These are phyloP conservation scores for Micronycteris hirsuta DNA, from an alignment of 2,113 vertebrate species.

Conservation along the genomic window DNA sequence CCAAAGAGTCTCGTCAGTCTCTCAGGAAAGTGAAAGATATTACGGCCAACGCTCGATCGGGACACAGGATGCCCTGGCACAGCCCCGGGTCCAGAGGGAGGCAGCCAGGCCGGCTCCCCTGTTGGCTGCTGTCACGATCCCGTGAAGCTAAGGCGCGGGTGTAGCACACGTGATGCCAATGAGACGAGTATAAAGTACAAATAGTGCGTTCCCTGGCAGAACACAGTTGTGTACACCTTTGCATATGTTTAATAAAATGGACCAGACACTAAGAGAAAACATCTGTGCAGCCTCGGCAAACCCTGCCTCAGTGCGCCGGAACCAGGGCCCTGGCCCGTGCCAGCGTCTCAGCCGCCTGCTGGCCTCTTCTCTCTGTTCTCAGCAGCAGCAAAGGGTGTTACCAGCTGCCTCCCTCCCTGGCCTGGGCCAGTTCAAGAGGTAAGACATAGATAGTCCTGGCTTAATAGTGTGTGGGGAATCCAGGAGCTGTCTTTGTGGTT, in stretches of 20 bases:
- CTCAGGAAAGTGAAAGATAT: not conserved
- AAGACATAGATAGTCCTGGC: not conserved
- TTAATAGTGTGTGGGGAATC: not conserved
- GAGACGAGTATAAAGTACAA: not conserved
- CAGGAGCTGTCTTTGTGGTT: not conserved
- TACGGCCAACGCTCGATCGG: too few relatives aligned
- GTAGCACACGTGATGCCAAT: not conserved
- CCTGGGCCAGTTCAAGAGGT: not conserved
- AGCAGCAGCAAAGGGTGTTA: not conserved
- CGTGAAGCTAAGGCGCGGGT: not conserved
- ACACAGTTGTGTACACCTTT: too few relatives aligned
- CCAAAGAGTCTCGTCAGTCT: not conserved
- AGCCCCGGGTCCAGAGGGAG: fast-evolving
- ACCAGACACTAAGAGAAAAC: not conserved
- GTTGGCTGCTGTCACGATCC: not conserved
- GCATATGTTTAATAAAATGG: not conserved
- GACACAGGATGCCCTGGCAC: not conserved
- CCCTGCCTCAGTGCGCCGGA: not conserved
- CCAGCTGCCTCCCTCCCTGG: not conserved
- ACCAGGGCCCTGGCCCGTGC: not conserved
- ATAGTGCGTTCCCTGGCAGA: not conserved
- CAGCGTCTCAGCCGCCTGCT: not conserved
- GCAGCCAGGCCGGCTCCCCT: not conserved
- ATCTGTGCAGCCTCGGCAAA: not conserved
- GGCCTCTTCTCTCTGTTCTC: not conserved